Evolutionary conservation across 2,888 invertebrate genomes (phyloP).

Genomic region (Autographa gamma): DNA sequence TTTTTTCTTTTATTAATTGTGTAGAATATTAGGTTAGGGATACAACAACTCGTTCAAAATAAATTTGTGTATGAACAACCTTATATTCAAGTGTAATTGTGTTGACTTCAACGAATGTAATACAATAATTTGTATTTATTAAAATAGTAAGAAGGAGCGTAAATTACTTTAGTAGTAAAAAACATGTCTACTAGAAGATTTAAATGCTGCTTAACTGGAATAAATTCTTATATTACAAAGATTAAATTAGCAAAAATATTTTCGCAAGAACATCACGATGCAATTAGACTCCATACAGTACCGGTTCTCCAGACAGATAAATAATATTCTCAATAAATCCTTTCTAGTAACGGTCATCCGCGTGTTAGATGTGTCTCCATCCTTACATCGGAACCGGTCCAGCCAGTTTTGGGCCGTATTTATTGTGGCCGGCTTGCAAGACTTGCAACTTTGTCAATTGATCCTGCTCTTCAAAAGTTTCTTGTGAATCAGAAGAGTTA

Average conservation of each 20-base stretch:
- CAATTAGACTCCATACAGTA: neutral
- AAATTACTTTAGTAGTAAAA: too few species aligned
- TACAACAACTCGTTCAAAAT: neutral
- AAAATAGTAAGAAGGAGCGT: too few species aligned
- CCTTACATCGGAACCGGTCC: slow-evolving; percentile 49
- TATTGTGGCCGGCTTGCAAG: slow-evolving; percentile 33
- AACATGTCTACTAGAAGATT: too few species aligned
- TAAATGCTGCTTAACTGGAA: too few species aligned
- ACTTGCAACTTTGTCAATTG: slow-evolving; percentile 32
- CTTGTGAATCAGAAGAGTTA: neutral
- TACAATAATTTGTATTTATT: too few species aligned
- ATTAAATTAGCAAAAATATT: too few species aligned
- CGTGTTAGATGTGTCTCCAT: slow-evolving; percentile 27
- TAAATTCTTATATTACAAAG: too few species aligned
- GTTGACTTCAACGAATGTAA: too few species aligned
- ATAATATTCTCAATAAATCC: slow-evolving; percentile 5
- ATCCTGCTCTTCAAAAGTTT: slow-evolving; percentile 12
- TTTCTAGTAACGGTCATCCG: slow-evolving; percentile 18
- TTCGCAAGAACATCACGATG: too few species aligned
- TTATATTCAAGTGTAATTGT: too few species aligned
- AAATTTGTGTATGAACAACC: neutral
- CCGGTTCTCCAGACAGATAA: neutral
- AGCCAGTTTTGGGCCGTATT: slow-evolving; percentile 43
- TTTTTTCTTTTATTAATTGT: slow-evolving; percentile 48
- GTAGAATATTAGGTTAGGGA: slow-evolving; percentile 27